Evolutionary conservation across 2,888 invertebrate species (phyloP).

Genomic region (Elysia crispata): DNA sequence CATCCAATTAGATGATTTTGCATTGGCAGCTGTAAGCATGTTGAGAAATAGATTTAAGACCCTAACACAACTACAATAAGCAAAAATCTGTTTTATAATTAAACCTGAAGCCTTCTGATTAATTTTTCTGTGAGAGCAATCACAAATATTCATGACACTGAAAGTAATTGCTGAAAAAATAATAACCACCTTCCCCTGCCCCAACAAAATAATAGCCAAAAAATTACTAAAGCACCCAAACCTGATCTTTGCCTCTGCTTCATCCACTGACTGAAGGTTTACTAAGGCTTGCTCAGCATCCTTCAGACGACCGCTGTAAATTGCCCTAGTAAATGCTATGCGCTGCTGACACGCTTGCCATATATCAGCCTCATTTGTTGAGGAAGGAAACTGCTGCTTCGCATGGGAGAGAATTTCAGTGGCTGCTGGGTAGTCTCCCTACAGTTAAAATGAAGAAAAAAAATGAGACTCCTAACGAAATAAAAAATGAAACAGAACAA

Average conservation of each 20-base stretch:
- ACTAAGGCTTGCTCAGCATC: constrained; percentile 85
- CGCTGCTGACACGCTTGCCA: constrained; percentile 83
- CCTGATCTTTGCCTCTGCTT: constrained; percentile 81
- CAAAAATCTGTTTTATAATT: too few relatives aligned
- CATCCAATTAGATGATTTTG: too few relatives aligned
- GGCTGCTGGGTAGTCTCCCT: constrained; percentile 82
- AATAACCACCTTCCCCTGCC: too few relatives aligned
- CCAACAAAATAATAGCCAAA: too few relatives aligned
- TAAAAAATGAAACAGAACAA: too few relatives aligned
- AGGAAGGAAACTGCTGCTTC: constrained; percentile 82
- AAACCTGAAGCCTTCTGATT: too few relatives aligned
- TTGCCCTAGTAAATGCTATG: constrained; percentile 70
- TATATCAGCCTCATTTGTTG: constrained; percentile 81
- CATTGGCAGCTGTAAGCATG: too few relatives aligned
- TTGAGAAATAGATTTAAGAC: too few relatives aligned
- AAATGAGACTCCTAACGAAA: background rate
- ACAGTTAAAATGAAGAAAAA: constrained; percentile 3
- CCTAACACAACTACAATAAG: too few relatives aligned
- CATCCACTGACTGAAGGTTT: constrained; percentile 84
- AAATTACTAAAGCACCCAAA: constrained; percentile 37
- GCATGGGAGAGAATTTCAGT: constrained; percentile 82
- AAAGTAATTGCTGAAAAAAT: too few relatives aligned
- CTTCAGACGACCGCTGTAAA: constrained; percentile 82
- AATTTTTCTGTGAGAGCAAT: too few relatives aligned
- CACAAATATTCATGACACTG: too few relatives aligned